phyloP scores from a whole-genome alignment of 2,888 invertebrate genomes.

The Catocala nupta region DNA sequence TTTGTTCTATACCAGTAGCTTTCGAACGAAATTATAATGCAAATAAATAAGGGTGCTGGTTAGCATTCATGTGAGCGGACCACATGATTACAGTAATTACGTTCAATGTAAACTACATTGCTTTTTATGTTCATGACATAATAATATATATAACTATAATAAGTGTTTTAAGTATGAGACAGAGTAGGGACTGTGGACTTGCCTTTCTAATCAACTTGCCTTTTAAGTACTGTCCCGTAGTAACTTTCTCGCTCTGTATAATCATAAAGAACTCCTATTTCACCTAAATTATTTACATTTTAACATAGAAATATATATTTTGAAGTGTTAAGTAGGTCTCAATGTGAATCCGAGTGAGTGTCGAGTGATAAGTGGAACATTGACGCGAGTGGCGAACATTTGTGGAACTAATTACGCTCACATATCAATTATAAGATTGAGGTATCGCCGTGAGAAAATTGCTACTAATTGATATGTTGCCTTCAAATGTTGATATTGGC shows the following conservation, averaged over 20 bases:
- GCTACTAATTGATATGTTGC: slow-evolving; percentile 63
- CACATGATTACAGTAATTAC: slow-evolving; percentile 64
- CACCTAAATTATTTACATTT: slow-evolving; percentile 61
- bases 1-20: slow-evolving; percentile 47
- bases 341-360: slow-evolving; percentile 29
- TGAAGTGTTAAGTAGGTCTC: slow-evolving; percentile 54
- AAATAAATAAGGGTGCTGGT: slow-evolving; percentile 71
- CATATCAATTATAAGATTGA: slow-evolving; percentile 67
- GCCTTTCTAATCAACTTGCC: slow-evolving; percentile 81
- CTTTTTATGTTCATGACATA: slow-evolving; percentile 76
- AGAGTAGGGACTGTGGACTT: slow-evolving; percentile 72
- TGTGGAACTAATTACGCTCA: slow-evolving; percentile 57
- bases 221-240: slow-evolving; percentile 69
- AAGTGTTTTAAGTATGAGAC: slow-evolving; percentile 64
- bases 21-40: slow-evolving; percentile 46
- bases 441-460: slow-evolving; percentile 56
- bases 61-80: slow-evolving; percentile 67
- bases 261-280: slow-evolving; percentile 51
- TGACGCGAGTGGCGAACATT: slow-evolving; percentile 37
- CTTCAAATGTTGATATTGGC: slow-evolving; percentile 61
- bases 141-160: slow-evolving; percentile 61
- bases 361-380: slow-evolving; percentile 31
- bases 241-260: slow-evolving; percentile 63
- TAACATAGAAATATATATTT: slow-evolving; percentile 61
- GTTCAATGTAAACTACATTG: slow-evolving; percentile 66